phyloP scores from a whole-genome alignment of 2,888 invertebrate genomes.

The Prenolepis imparis region DNA sequence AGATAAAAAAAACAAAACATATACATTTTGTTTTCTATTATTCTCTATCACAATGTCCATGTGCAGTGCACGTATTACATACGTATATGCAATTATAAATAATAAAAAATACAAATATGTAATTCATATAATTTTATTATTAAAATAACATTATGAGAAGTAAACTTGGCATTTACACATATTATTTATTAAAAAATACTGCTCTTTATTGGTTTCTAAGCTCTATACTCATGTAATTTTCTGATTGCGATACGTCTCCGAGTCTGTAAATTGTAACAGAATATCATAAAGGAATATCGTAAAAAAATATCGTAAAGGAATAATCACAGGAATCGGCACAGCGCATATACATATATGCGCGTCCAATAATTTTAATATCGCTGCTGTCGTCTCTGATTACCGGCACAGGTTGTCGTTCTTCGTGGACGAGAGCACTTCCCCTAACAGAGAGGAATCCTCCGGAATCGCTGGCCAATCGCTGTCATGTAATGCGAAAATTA shows the following conservation, averaged over 20 bases:
- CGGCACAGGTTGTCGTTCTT: constrained; percentile 34
- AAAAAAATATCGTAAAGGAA: constrained; percentile 50
- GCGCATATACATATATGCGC: constrained; percentile 38
- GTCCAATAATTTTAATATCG: constrained; percentile 71
- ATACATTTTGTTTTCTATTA: too few relatives aligned
- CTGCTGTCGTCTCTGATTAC: constrained; percentile 62
- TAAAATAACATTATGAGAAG: background rate
- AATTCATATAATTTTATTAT: background rate
- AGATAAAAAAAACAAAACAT: too few relatives aligned
- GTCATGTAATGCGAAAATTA: constrained; percentile 77
- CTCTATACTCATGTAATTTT: background rate
- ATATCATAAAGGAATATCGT: too few relatives aligned
- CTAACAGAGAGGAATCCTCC: constrained; percentile 21
- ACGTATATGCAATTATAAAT: background rate
- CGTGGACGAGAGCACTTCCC: constrained; percentile 23
- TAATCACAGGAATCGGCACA: constrained; percentile 73
- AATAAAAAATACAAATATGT: background rate
- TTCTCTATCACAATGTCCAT: too few relatives aligned
- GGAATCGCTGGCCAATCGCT: constrained; percentile 58
- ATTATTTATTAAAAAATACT: too few relatives aligned
- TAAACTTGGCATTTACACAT: too few relatives aligned
- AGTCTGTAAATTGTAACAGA: constrained; percentile 14
- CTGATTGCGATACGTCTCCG: constrained; percentile 12
- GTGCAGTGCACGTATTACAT: too few relatives aligned
- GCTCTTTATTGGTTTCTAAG: background rate